These are phyloP conservation scores for Propithecus coquereli DNA, from an alignment of 2,113 vertebrate species.

Conservation along the genomic window DNA sequence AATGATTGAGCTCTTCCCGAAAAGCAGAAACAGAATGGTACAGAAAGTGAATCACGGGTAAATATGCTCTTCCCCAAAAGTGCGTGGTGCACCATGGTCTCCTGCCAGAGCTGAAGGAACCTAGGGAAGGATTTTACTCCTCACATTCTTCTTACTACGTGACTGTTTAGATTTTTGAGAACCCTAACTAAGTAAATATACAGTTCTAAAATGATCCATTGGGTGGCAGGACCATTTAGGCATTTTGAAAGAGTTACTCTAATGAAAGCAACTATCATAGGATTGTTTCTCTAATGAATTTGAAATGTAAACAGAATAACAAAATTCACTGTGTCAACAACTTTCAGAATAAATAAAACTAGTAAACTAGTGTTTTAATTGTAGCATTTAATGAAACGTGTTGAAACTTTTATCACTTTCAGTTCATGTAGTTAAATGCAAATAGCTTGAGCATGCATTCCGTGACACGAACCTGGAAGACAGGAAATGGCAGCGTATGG, in stretches of 20 bases:
- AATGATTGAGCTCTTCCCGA: not conserved
- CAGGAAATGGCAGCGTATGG: not conserved
- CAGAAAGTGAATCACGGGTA: not conserved
- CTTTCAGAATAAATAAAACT: not conserved
- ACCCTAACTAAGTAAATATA: not conserved
- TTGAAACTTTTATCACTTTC: not conserved
- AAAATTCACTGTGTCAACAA: not conserved
- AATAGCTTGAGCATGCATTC: not conserved
- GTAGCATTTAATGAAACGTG: not conserved
- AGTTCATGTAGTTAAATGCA: not conserved
- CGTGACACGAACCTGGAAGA: too few relatives aligned
- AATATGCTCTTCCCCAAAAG: not conserved
- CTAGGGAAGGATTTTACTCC: rapidly evolving
- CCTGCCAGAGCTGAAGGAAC: too few relatives aligned
- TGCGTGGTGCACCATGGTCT: rapidly evolving
- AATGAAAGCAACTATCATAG: not conserved
- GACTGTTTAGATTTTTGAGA: not conserved
- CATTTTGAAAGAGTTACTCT: not conserved
- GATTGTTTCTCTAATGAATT: not conserved
- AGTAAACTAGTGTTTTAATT: not conserved
- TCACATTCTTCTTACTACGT: not conserved
- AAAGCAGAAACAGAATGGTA: not conserved
- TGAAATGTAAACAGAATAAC: not conserved
- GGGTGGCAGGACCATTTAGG: not conserved
- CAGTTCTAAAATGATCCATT: not conserved